Evolutionary conservation across 2,888 invertebrate species (phyloP), one percentile per base, ranked within the genome.

Genomic region (Meiosimyza decipiens): DNA sequence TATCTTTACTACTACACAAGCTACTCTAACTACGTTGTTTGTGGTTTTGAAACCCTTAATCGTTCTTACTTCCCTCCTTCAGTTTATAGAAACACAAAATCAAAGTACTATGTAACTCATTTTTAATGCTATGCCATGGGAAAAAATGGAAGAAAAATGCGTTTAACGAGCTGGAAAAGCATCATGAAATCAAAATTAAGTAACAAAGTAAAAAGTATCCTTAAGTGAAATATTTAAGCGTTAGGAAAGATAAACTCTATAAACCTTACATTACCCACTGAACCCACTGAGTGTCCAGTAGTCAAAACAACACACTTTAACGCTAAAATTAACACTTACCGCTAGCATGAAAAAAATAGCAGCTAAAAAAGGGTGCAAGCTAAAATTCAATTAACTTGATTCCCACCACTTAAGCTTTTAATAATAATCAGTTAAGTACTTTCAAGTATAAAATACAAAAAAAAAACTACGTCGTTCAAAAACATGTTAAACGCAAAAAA

Each of bases 331-430:
- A 67, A 67, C 55, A 57, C 55, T 55, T 64, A 22, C 50, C 22
- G 64, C 49, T 51, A 28, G 18, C 51, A 51, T 28, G 16, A 49
- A 51, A 60, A 12, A 22, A 60, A 60, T 15, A 40, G 9, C 60
- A 60, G 60, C 60, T 59, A 13, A 66, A 73, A 76, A 75, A 67
- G 75, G 76, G 75, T 77, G 75, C 72, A 75, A 76, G 74, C 76
- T 71, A 74, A 77, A 77, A 79, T 79, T 77, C 79, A 77, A 79
- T 79, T 79, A 77, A 79, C 79, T 77, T 75, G 76, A 77, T 77
- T 77, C 76, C 72, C 52, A 52, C 74, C 73, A 75, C 77, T 79
- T 76, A 77, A 79, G 77, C 77, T 76, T 77, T 79, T 77, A 79
- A 79, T 79, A 79, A 79, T 77, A 77, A 77, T 75, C 76, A 77